phyloP scores from a whole-genome alignment of 2,797 vertebrate genomes.

The Acanthopagrus latus region DNA sequence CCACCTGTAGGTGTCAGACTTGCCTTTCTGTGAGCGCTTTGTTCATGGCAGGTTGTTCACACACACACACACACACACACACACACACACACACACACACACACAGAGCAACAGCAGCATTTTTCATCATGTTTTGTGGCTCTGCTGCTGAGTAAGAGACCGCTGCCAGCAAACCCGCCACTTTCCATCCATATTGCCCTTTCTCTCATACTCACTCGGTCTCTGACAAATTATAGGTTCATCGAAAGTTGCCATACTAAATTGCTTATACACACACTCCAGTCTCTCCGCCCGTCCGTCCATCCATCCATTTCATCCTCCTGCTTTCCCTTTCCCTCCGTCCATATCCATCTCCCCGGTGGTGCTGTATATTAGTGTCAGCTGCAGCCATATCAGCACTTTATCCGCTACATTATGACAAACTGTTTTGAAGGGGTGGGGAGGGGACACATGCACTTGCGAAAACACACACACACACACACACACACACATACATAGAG shows the following conservation, averaged over 20 bases:
- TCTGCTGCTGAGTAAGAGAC: slow-evolving; percentile 77
- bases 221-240: slow-evolving; percentile 76
- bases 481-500: not conserved
- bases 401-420: slow-evolving; percentile 73
- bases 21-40: slow-evolving; percentile 44
- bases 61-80: slow-evolving; percentile 13
- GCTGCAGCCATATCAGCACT: slow-evolving; percentile 75
- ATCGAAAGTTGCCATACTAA: slow-evolving; percentile 69
- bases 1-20: slow-evolving; percentile 75
- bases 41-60: slow-evolving; percentile 8
- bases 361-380: slow-evolving; percentile 61
- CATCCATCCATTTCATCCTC: slow-evolving; percentile 37
- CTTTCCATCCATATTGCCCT: slow-evolving; percentile 68
- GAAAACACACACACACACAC: no score
- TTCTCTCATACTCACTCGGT: slow-evolving; percentile 65
- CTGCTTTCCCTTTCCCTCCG: slow-evolving; percentile 38
- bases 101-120: slow-evolving; percentile 58
- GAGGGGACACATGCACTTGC: not conserved
- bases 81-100: slow-evolving; percentile 20
- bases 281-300: slow-evolving; percentile 48
- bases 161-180: slow-evolving; percentile 72
- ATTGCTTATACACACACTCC: slow-evolving; percentile 65
- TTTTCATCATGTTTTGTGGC: slow-evolving; percentile 75
- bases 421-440: slow-evolving; percentile 39
- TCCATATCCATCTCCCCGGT: slow-evolving; percentile 56